These are phyloP conservation scores for Diorhabda carinulata DNA, from an alignment of 1,140 invertebrate genomes.

Conservation along the genomic window DNA sequence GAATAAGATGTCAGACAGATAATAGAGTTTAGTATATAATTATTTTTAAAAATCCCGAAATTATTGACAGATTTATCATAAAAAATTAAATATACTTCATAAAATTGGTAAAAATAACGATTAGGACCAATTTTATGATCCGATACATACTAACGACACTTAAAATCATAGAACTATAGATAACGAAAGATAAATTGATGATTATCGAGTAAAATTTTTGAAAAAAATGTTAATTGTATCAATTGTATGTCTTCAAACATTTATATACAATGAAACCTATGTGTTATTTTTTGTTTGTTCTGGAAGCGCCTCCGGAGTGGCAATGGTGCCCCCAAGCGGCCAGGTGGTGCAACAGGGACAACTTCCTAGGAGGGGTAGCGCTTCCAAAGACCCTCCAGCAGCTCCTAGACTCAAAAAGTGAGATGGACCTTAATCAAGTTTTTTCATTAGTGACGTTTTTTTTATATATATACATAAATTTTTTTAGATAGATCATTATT, in stretches of 20 bases:
- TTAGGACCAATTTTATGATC: too few relatives aligned
- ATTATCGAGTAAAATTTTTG: too few relatives aligned
- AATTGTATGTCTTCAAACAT: not conserved
- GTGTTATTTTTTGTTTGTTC: slow-evolving; percentile 46
- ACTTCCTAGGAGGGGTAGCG: slow-evolving; percentile 45
- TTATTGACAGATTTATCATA: too few relatives aligned
- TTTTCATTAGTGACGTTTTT: slow-evolving; percentile 1
- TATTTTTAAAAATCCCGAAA: too few relatives aligned
- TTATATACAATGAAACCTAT: slow-evolving; percentile 37
- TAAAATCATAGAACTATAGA: too few relatives aligned
- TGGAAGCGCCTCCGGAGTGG: slow-evolving; percentile 48
- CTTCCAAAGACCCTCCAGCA: slow-evolving; percentile 43
- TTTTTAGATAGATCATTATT: not conserved
- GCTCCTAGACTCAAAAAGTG: slow-evolving; percentile 42
- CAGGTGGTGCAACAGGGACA: slow-evolving; percentile 28
- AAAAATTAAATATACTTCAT: too few relatives aligned
- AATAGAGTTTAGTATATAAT: too few relatives aligned
- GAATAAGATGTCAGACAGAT: too few relatives aligned
- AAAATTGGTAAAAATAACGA: too few relatives aligned
- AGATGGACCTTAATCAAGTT: slow-evolving; percentile 16
- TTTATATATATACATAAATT: not conserved
- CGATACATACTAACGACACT: too few relatives aligned
- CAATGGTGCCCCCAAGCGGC: slow-evolving; percentile 44
- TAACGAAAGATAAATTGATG: too few relatives aligned
- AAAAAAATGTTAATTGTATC: slow-evolving; percentile 7